Percentiles rank a stretch among this genome's conserved stretches.
These are phyloP conservation scores for Zaprionus lachaisei DNA, from an alignment of 1,140 invertebrate genomes.

Conservation along the genomic window DNA sequence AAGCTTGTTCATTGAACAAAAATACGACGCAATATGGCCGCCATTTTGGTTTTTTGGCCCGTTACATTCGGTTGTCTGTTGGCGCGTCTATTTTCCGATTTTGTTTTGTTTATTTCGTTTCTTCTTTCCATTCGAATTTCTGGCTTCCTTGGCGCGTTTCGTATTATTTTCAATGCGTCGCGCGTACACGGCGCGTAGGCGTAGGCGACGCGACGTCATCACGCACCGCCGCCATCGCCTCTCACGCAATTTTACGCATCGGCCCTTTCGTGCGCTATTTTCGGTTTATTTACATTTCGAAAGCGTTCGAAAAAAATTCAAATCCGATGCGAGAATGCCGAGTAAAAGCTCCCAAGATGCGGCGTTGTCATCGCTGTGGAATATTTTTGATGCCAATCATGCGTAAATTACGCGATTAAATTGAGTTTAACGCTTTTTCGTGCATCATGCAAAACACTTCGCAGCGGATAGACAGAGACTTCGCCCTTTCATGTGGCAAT, in stretches of 20 bases:
- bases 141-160: conserved; percentile 42
- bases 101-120: conserved; percentile 52
- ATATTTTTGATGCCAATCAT: conserved; percentile 77
- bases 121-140: conserved; percentile 27
- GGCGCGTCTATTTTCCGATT: conserved; percentile 56
- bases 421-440: conserved; percentile 72
- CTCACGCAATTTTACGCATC: conserved; percentile 41
- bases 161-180: conserved; percentile 41
- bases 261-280: conserved; percentile 53
- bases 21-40: conserved; percentile 79
- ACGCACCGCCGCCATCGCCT: conserved; percentile 19
- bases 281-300: conserved; percentile 79
- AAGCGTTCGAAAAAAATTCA: conserved; percentile 50
- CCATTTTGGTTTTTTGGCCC: conserved; percentile 64
- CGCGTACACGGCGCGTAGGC: conserved; percentile 44
- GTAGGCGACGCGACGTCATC: conserved; percentile 72
- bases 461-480: conserved; percentile 7
- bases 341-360: conserved; percentile 40
- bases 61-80: conserved; percentile 52
- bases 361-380: conserved; percentile 30
- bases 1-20: conserved; percentile 53
- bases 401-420: conserved; percentile 83
- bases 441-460: conserved; percentile 63
- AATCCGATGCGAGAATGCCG: conserved; percentile 9
- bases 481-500: not conserved